Percentiles rank a stretch among this genome's conserved stretches.
Conservation (phyloP, 2,797 vertebrate genomes). For the Poecilia gillii region DNA sequence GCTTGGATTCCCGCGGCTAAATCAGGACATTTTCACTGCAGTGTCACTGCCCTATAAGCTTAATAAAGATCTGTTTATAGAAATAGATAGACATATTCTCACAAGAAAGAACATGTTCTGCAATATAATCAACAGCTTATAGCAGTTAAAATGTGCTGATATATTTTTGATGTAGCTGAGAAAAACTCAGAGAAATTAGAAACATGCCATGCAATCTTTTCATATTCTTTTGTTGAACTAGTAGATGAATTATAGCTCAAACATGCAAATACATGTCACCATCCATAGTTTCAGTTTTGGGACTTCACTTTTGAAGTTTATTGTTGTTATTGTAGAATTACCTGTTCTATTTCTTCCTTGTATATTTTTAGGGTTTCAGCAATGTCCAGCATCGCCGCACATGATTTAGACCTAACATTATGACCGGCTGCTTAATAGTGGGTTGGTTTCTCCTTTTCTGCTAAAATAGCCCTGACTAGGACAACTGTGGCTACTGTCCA, state of each 20-base stretch:
- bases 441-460: not conserved
- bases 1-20: slow-evolving; percentile 1
- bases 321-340: not conserved
- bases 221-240: not conserved
- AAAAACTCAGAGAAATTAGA: not conserved
- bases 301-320: not conserved
- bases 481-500: not conserved
- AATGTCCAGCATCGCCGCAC: not conserved
- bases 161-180: not conserved
- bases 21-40: not conserved
- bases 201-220: not conserved
- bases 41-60: not conserved
- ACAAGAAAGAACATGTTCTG: not conserved
- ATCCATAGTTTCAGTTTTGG: not conserved
- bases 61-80: not conserved
- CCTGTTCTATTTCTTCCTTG: not conserved
- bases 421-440: not conserved
- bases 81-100: not conserved
- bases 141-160: not conserved
- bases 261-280: not conserved
- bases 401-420: not conserved
- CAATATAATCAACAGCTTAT: not conserved
- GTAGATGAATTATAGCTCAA: not conserved
- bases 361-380: not conserved
- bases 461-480: not conserved